These are phyloP conservation scores for Luffia ferchaultella DNA, from an alignment of 2,888 invertebrate genomes.

Conservation along the genomic window DNA sequence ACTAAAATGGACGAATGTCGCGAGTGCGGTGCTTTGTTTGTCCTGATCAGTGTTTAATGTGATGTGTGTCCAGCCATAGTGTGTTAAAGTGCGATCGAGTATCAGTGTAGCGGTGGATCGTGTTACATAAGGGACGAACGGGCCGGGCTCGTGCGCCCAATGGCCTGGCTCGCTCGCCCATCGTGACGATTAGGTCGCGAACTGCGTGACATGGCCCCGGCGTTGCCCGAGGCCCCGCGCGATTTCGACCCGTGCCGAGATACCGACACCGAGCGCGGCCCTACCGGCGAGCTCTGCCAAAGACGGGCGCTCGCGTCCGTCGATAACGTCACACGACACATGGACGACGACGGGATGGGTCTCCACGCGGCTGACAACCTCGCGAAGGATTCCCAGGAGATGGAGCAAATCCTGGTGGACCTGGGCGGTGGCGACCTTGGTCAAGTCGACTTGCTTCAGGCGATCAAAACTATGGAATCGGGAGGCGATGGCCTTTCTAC, in stretches of 20 bases:
- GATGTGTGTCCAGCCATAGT: neutral
- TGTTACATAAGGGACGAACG: constrained; percentile 1
- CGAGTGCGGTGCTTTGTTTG: constrained; percentile 21
- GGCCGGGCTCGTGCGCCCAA: constrained; percentile 28
- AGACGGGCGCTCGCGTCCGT: constrained; percentile 58
- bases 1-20: constrained; percentile 32
- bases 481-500: constrained; percentile 46
- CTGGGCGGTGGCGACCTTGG: constrained; percentile 65
- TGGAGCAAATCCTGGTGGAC: constrained; percentile 73
- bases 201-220: constrained; percentile 91
- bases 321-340: constrained; percentile 61
- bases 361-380: constrained; percentile 63
- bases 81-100: constrained; percentile 5
- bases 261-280: constrained; percentile 26
- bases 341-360: constrained; percentile 68
- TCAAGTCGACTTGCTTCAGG: constrained; percentile 75
- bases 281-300: constrained; percentile 30
- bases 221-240: constrained; percentile 78
- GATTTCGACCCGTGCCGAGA: constrained; percentile 32
- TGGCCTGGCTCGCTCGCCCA: constrained; percentile 62
- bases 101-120: constrained; percentile 26
- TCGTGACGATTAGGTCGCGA: constrained; percentile 63
- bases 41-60: constrained; percentile 1
- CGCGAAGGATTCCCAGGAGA: constrained; percentile 67
- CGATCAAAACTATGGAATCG: constrained; percentile 77